A percentile compares a stretch with the other conserved stretches of the same genome.
Evolutionary conservation across 2,888 invertebrate species (phyloP).

Genomic region (Drosophila anomelani): DNA sequence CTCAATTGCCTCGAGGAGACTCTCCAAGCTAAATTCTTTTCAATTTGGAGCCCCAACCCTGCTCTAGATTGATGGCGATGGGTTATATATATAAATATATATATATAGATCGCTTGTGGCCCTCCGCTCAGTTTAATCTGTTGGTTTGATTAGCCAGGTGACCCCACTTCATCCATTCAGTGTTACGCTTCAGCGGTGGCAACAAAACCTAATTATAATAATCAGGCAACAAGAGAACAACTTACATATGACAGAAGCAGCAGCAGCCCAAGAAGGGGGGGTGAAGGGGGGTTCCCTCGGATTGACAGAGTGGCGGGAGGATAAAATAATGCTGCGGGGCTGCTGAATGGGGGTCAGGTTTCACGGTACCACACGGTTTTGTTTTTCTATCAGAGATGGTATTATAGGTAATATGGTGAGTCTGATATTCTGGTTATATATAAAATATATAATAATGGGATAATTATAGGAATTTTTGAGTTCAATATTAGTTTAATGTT

Average conservation of each 20-base stretch:
- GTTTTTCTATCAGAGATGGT: neutral
- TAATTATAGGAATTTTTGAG: too few species aligned
- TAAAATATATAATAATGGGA: too few species aligned
- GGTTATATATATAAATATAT: slow-evolving; percentile 3
- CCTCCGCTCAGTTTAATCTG: neutral
- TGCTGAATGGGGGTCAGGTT: slow-evolving; percentile 2
- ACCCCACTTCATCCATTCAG: slow-evolving; percentile 13
- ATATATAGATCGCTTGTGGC: neutral
- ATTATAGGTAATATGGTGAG: neutral
- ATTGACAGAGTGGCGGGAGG: slow-evolving; percentile 7
- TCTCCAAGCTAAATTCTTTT: slow-evolving; percentile 39
- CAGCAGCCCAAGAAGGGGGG: neutral
- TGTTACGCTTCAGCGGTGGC: slow-evolving; percentile 49
- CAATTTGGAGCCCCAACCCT: slow-evolving; percentile 22
- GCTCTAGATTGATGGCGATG: slow-evolving; percentile 31
- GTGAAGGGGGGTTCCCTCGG: neutral
- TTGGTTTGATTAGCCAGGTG: slow-evolving; percentile 36
- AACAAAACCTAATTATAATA: slow-evolving; percentile 57
- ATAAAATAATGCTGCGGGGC: neutral
- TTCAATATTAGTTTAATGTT: too few species aligned
- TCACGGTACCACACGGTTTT: neutral
- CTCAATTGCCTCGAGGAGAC: slow-evolving; percentile 42
- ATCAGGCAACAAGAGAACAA: slow-evolving; percentile 34
- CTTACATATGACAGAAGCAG: slow-evolving; percentile 25
- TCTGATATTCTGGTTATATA: neutral